These are phyloP conservation scores for Nymphalis polychloros DNA, from an alignment of 2,888 invertebrate species.

Conservation along the genomic window DNA sequence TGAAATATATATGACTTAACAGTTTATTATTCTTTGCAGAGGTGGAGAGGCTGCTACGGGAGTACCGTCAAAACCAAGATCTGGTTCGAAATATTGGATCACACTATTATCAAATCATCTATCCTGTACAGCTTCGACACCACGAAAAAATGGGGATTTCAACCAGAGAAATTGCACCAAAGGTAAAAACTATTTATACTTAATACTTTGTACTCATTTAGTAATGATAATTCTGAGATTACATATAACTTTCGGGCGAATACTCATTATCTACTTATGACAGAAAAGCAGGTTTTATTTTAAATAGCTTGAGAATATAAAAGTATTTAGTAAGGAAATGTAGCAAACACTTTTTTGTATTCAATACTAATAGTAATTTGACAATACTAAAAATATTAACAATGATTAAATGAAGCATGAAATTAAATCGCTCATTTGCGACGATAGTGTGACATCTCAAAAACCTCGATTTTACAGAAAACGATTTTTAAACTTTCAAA, in stretches of 20 bases:
- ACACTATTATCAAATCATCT: constrained; percentile 96
- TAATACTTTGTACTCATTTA: background rate
- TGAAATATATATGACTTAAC: background rate
- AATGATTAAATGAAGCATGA: no score
- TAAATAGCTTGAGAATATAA: no score
- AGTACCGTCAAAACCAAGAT: constrained; percentile 95
- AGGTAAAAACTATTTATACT: constrained; percentile 77
- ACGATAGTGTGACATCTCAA: no score
- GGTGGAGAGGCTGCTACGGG: constrained; percentile 94
- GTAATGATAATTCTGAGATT: no score
- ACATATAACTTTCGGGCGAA: no score
- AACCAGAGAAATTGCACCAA: constrained; percentile 93
- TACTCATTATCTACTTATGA: no score
- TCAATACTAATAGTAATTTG: no score
- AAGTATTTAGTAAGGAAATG: no score
- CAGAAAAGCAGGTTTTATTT: no score
- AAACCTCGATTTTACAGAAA: no score
- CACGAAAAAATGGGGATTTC: constrained; percentile 98
- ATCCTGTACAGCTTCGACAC: constrained; percentile 95
- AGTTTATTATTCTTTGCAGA: constrained; percentile 79
- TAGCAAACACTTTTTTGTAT: no score
- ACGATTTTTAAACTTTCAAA: constrained; percentile 15
- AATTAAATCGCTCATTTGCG: constrained; percentile 13
- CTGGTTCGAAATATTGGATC: constrained; percentile 94
- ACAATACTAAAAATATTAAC: no score